These are phyloP conservation scores for Paedocypris micromegethes DNA, from an alignment of 2,797 vertebrate genomes.

Conservation along the genomic window DNA sequence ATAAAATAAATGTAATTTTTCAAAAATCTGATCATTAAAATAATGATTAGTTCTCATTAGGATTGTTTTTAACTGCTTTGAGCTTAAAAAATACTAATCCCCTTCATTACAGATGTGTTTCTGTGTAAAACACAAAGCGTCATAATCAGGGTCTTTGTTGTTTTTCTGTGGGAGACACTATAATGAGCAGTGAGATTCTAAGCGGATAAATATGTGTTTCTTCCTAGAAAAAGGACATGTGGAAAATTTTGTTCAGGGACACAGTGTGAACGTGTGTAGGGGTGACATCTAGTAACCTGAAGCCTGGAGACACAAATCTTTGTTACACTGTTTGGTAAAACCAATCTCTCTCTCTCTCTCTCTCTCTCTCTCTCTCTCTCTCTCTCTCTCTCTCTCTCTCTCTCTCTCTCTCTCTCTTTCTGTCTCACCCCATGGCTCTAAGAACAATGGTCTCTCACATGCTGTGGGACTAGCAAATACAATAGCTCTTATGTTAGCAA, in stretches of 20 bases:
- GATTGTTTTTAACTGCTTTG: too few species aligned
- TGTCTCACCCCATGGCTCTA: background rate
- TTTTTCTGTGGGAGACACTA: background rate
- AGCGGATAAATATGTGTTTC: constrained; percentile 12
- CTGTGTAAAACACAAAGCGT: background rate
- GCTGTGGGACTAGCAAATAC: constrained; percentile 27
- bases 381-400: constrained; percentile 9
- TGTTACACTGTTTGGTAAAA: constrained; percentile 12
- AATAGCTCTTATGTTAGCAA: constrained; percentile 38
- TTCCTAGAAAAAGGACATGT: constrained; percentile 18
- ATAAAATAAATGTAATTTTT: too few species aligned
- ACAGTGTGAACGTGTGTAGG: constrained; percentile 1
- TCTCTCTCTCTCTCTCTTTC: constrained; percentile 6
- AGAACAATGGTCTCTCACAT: constrained; percentile 48
- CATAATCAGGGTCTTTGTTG: constrained; percentile 11
- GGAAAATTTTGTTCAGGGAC: constrained; percentile 28
- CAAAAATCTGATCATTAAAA: too few species aligned
- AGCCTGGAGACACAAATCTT: constrained; percentile 17
- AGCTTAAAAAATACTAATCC: background rate
- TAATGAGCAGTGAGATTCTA: constrained; percentile 9
- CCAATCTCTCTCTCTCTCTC: constrained; percentile 13
- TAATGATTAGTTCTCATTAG: too few species aligned
- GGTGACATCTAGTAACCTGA: constrained; percentile 35
- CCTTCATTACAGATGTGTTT: constrained; percentile 5
- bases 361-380: constrained; percentile 7